Percentiles rank a stretch among this genome's conserved stretches.
These are phyloP conservation scores for Labeo rohita DNA, from an alignment of 2,113 vertebrate genomes.

Conservation along the genomic window DNA sequence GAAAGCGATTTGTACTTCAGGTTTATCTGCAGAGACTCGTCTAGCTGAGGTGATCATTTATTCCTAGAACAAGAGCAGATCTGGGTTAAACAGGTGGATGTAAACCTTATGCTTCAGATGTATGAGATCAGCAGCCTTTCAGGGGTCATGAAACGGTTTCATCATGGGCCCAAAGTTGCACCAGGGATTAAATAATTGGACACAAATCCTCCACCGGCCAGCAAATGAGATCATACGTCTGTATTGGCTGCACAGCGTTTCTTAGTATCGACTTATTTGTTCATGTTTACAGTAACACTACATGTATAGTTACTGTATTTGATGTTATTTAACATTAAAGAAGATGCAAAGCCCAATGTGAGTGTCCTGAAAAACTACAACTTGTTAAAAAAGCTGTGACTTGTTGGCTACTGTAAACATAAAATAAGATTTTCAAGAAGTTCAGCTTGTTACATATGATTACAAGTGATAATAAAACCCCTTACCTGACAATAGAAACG, in stretches of 20 bases:
- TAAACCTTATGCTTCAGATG: conserved; percentile 23
- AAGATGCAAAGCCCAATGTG: not conserved
- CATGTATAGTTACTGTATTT: not conserved
- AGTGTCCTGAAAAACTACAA: not conserved
- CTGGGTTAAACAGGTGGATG: not conserved
- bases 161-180: conserved; percentile 68
- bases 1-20: conserved; percentile 93
- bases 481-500: conserved; percentile 50
- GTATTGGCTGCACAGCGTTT: not conserved
- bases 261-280: conserved; percentile 16
- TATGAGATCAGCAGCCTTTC: conserved; percentile 50
- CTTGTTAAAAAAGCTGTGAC: not conserved
- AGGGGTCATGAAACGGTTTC: conserved; percentile 57
- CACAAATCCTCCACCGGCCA: conserved; percentile 61
- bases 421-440: not conserved
- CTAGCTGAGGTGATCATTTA: conserved; percentile 98
- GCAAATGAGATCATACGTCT: conserved; percentile 57
- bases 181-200: conserved; percentile 72
- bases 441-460: not conserved
- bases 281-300: not conserved
- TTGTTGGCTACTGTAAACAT: not conserved
- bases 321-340: not conserved
- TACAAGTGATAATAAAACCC: not conserved
- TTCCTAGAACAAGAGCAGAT: conserved; percentile 71
- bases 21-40: conserved; percentile 91